Percentiles rank a stretch among this genome's conserved stretches.
Evolutionary conservation across 2,113 vertebrate genomes (phyloP).

Genomic region (Brachypodius melanocephalos): DNA sequence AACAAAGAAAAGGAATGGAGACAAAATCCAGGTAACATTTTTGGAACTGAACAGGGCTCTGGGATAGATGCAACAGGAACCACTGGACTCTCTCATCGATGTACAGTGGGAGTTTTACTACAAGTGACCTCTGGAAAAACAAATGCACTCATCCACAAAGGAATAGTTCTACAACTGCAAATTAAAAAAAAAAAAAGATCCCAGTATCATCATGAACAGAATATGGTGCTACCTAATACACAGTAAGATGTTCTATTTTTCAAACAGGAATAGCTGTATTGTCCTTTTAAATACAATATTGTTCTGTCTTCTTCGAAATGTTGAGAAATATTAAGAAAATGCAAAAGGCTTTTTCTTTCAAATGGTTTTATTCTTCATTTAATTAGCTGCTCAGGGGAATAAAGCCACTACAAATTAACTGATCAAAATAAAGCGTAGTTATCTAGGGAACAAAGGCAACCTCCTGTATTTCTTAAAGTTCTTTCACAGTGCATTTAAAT

Average conservation of each 20-base stretch:
- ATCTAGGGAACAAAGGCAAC: not conserved
- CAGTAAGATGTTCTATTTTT: not conserved
- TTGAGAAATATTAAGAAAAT: not conserved
- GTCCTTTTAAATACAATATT: not conserved
- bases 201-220: not conserved
- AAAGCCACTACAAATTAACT: not conserved
- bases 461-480: not conserved
- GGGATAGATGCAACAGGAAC: not conserved
- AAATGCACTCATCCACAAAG: not conserved
- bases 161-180: not conserved
- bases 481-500: not conserved
- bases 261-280: not conserved
- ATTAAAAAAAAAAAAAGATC: not conserved
- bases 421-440: not conserved
- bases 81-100: fast-evolving
- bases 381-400: not conserved
- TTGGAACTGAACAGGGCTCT: not conserved
- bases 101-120: not conserved
- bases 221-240: not conserved
- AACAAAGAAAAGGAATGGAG: not conserved
- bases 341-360: not conserved
- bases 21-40: not conserved
- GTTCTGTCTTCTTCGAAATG: not conserved
- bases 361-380: not conserved
- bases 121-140: not conserved